phyloP scores from a whole-genome alignment of 2,888 invertebrate species.

The Galeopsomyia nigrocyanea region DNA sequence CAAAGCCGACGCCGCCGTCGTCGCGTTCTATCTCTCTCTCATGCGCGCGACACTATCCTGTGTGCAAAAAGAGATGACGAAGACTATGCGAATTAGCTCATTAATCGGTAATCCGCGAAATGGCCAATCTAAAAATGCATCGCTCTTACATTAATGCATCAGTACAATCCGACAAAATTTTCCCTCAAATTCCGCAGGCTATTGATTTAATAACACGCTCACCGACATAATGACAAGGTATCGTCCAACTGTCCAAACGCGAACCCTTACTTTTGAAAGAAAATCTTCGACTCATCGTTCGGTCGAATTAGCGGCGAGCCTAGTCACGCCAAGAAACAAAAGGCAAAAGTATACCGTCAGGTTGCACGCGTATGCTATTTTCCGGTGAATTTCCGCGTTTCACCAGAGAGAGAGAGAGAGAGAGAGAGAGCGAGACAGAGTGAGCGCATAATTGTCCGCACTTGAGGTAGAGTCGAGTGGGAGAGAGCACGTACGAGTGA shows the following conservation, averaged over 20 bases:
- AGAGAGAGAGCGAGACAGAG: not conserved
- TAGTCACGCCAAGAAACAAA: conserved; percentile 1
- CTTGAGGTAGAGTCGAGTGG: conserved; percentile 6
- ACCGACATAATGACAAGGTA: conserved; percentile 15
- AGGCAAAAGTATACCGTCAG: not conserved
- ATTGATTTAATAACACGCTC: conserved; percentile 11
- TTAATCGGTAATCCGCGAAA: conserved; percentile 39
- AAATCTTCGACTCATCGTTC: too few relatives aligned
- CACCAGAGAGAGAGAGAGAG: not conserved
- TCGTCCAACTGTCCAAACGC: not conserved
- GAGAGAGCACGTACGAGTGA: conserved; percentile 4
- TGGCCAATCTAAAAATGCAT: conserved; percentile 27
- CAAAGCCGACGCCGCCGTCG: not conserved
- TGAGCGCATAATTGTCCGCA: conserved; percentile 31
- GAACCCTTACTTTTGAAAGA: too few relatives aligned
- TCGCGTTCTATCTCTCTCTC: not conserved
- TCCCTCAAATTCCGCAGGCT: not conserved
- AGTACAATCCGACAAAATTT: conserved; percentile 9
- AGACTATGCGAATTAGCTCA: conserved; percentile 25
- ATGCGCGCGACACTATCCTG: not conserved
- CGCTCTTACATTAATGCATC: conserved; percentile 12
- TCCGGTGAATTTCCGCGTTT: conserved; percentile 27
- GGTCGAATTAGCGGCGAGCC: not conserved
- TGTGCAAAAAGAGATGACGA: conserved; percentile 3
- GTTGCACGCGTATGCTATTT: not conserved